Percentiles rank a stretch among this genome's conserved stretches.
These are phyloP conservation scores for Troilus luridus DNA, from an alignment of 2,888 invertebrate genomes.

Conservation along the genomic window DNA sequence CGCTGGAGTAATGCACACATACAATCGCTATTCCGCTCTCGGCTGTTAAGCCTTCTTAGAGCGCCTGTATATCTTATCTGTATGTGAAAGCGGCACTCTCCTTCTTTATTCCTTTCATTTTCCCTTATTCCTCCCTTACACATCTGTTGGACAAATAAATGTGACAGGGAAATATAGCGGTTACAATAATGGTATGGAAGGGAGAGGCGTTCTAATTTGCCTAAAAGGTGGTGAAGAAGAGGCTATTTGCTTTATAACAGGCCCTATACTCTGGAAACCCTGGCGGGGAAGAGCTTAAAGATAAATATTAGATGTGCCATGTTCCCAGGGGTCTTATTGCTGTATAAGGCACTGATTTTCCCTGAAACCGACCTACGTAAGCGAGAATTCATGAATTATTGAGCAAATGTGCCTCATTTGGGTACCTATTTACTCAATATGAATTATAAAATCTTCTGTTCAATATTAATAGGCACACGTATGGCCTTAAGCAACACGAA, in stretches of 20 bases:
- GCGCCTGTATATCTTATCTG: not conserved
- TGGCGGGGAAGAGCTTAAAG: slow-evolving; percentile 15
- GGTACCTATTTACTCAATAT: not conserved
- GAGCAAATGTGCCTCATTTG: not conserved
- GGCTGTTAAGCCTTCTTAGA: not conserved
- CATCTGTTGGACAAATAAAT: slow-evolving; percentile 13
- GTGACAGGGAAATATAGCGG: slow-evolving; percentile 33
- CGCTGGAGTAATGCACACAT: not conserved
- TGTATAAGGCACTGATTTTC: slow-evolving; percentile 18
- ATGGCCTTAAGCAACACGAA: too few relatives aligned
- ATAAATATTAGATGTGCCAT: slow-evolving; percentile 29
- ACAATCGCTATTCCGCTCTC: not conserved
- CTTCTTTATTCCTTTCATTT: not conserved
- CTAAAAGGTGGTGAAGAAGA: slow-evolving; percentile 26
- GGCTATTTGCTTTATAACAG: slow-evolving; percentile 37
- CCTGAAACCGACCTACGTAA: not conserved
- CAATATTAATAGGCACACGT: not conserved
- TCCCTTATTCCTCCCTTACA: not conserved
- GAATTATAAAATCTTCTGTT: not conserved
- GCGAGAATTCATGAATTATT: not conserved
- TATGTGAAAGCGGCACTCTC: not conserved
- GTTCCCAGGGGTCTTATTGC: slow-evolving; percentile 32
- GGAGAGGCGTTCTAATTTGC: slow-evolving; percentile 15
- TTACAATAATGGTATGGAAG: not conserved
- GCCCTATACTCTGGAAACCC: not conserved